Evolutionary conservation across 2,888 invertebrate species (phyloP), one percentile per base, ranked within the genome.

Genomic region (Hirtodrosophila alboralis): DNA sequence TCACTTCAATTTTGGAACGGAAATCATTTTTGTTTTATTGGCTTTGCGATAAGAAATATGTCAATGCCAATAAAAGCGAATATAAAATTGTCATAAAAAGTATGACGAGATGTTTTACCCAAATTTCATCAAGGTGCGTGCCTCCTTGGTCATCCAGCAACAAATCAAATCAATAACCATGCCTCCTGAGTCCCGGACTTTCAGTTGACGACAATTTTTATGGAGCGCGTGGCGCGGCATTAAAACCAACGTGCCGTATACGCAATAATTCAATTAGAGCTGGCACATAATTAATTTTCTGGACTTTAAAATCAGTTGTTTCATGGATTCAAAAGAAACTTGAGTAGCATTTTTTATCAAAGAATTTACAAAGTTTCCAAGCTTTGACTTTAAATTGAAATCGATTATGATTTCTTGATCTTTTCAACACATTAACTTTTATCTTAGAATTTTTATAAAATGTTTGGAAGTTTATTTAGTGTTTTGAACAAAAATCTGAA

Each of bases 81-180:
- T 78, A 75, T 78, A 75, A 75, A 75, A 75, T 53, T 57, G 66
- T 58, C 75, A 78, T 78, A 75, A 75, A 75, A 70, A 71, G 70
- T 53, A 47, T 63, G 48, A 52, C 62, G 72, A 71, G 56, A 75
- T 57, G 65, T 53, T 54, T 33, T 47, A 28, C 21, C 28, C n/a
- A 51, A 54, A 60, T 61, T 59, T 36, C 63, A 49, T 38, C 51
- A 73, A 73, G 73, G 73, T 73, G 77, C 65, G 56, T 62, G 69
- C 34, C 7, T 5, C 28, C 28, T 16, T 36, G 28, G 21, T n/a
- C n/a, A n/a, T n/a, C 26, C 28, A 45, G 23, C 26, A 43, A 14
- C 43, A 57, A 75, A 75, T 75, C 72, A 78, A 75, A 75, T 75
- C 79, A 75, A 75, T 75, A 75, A 62, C 61, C 40, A 47, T 31